These are phyloP conservation scores for Mantis religiosa DNA, from an alignment of 2,888 invertebrate species.

Conservation along the genomic window DNA sequence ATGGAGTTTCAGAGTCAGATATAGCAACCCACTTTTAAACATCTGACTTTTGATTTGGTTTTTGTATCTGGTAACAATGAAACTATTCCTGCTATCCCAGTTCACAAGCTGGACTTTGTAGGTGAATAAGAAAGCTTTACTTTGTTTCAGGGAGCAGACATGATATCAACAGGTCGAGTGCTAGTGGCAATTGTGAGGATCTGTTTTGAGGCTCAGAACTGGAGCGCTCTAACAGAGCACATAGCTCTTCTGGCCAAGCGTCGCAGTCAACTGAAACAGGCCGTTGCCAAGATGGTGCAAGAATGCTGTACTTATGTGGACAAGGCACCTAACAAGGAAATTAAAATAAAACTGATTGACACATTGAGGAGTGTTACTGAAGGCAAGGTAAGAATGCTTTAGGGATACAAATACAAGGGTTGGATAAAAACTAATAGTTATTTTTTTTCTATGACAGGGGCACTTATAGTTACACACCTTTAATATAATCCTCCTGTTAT, in stretches of 20 bases:
- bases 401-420: not conserved
- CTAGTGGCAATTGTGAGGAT: slow-evolving; percentile 90
- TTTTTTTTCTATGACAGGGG: too few relatives aligned
- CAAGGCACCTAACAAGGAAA: slow-evolving; percentile 84
- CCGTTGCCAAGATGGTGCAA: slow-evolving; percentile 95
- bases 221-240: slow-evolving; percentile 90
- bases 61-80: too few relatives aligned
- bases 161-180: slow-evolving; percentile 89
- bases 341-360: slow-evolving; percentile 90
- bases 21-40: too few relatives aligned
- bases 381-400: slow-evolving; percentile 65
- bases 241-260: slow-evolving; percentile 87
- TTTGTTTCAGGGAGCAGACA: slow-evolving; percentile 76
- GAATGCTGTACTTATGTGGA: slow-evolving; percentile 92
- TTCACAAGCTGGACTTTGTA: too few relatives aligned
- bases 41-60: too few relatives aligned
- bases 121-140: too few relatives aligned
- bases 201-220: slow-evolving; percentile 85
- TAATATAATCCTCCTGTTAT: too few relatives aligned
- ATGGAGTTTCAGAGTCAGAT: too few relatives aligned
- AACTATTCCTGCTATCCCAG: too few relatives aligned
- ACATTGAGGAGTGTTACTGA: slow-evolving; percentile 92
- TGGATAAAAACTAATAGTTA: too few relatives aligned
- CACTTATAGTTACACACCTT: too few relatives aligned
- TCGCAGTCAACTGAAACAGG: slow-evolving; percentile 92